These are phyloP conservation scores for Thalassaphorura encarpata DNA, from an alignment of 1,140 invertebrate genomes.

Conservation along the genomic window DNA sequence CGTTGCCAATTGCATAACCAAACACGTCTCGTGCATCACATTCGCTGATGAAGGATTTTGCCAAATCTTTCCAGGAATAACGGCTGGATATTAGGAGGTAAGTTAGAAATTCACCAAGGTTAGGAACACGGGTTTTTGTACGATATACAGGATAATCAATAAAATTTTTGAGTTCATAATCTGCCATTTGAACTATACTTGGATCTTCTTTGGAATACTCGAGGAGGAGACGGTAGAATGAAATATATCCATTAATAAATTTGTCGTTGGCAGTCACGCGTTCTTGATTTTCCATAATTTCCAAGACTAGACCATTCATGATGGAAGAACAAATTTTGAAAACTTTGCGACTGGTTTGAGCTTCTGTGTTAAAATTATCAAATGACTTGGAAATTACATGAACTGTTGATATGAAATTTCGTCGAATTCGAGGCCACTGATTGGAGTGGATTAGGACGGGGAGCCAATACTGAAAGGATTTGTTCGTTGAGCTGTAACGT, in stretches of 20 bases:
- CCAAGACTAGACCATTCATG: constrained; percentile 8
- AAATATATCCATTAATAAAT: constrained; percentile 14
- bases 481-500: constrained; percentile 6
- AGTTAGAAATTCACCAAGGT: not conserved
- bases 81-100: not conserved
- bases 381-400: no score
- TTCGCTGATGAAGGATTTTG: constrained; percentile 1
- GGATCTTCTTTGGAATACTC: not conserved
- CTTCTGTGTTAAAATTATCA: no score
- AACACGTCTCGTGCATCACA: constrained; percentile 12
- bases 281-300: constrained; percentile 12
- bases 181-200: not conserved
- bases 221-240: not conserved
- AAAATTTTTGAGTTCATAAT: not conserved
- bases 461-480: constrained; percentile 6
- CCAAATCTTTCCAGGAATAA: not conserved
- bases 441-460: constrained; percentile 1
- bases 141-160: not conserved
- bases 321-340: constrained; percentile 15
- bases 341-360: constrained; percentile 6
- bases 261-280: constrained; percentile 14
- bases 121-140: not conserved
- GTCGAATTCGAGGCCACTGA: not conserved
- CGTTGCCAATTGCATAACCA: not conserved
- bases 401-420: not conserved